Conservation (phyloP, 2,797 vertebrate species). For the Dermochelys coriacea region DNA sequence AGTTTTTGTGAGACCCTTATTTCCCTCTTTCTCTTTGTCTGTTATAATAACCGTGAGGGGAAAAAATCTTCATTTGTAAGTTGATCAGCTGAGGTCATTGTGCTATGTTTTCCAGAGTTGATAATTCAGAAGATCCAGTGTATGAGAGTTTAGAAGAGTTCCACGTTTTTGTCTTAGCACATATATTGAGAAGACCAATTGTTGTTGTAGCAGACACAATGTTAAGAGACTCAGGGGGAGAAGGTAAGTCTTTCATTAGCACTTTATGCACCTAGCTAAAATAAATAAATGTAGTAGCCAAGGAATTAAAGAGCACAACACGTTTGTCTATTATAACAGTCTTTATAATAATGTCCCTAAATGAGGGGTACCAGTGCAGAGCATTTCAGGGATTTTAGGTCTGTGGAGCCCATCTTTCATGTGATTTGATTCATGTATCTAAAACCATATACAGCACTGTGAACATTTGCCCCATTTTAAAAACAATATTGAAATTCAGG, state of each 20-base stretch:
- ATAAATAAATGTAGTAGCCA: not conserved
- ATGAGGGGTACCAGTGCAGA: not conserved
- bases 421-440: not conserved
- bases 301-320: not conserved
- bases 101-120: conserved; percentile 84
- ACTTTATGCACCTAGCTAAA: not conserved
- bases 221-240: conserved; percentile 86
- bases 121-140: conserved; percentile 94
- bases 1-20: not conserved
- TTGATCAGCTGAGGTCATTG: not conserved
- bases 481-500: not conserved
- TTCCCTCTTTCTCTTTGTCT: not conserved
- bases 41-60: not conserved
- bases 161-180: conserved; percentile 87
- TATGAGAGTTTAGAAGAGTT: conserved; percentile 89
- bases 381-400: not conserved
- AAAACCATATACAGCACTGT: not conserved
- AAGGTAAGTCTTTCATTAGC: conserved; percentile 77
- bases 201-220: conserved; percentile 92
- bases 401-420: not conserved
- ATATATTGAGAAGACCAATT: conserved; percentile 89
- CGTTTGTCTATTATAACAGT: not conserved
- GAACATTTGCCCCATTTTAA: not conserved
- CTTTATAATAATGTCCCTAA: not conserved
- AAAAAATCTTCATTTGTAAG: not conserved